Percentiles rank a stretch among this genome's conserved stretches.
These are phyloP conservation scores for Hipposideros larvatus DNA, from an alignment of 2,797 vertebrate genomes.

Conservation along the genomic window DNA sequence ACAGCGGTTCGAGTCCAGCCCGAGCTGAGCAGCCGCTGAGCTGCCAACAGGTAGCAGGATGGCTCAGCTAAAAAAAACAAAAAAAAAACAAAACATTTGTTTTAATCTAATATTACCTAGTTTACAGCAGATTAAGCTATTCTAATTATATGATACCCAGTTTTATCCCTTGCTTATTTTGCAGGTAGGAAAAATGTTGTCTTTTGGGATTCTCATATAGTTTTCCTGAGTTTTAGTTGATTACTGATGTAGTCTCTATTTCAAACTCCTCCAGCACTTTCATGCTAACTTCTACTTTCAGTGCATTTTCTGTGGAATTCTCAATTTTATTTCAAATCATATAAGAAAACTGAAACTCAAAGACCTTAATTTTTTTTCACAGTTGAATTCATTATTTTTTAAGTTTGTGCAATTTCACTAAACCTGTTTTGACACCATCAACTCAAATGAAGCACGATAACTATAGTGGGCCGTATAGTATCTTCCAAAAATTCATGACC, in stretches of 20 bases:
- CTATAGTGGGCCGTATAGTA: background rate
- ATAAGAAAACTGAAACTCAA: background rate
- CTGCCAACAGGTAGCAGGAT: no score
- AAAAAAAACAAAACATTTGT: background rate
- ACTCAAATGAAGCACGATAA: background rate
- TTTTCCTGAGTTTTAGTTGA: background rate
- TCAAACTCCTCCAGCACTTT: background rate
- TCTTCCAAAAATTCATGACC: background rate
- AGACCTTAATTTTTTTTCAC: background rate
- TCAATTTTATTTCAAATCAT: background rate
- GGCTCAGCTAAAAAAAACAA: no score
- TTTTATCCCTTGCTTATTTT: background rate
- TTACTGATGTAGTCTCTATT: background rate
- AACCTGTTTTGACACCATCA: background rate
- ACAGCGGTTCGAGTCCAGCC: no score
- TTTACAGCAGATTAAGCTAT: background rate
- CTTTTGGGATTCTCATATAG: background rate
- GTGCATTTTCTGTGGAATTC: background rate
- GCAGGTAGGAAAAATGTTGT: background rate
- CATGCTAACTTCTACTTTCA: background rate
- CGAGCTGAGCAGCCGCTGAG: no score
- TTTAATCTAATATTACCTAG: slow-evolving; percentile 6
- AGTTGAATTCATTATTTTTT: background rate
- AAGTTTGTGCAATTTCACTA: background rate
- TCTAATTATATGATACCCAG: background rate